Percentiles rank a stretch among this genome's conserved stretches.
phyloP scores from a whole-genome alignment of 2,113 vertebrate species.

The Plotosus lineatus region DNA sequence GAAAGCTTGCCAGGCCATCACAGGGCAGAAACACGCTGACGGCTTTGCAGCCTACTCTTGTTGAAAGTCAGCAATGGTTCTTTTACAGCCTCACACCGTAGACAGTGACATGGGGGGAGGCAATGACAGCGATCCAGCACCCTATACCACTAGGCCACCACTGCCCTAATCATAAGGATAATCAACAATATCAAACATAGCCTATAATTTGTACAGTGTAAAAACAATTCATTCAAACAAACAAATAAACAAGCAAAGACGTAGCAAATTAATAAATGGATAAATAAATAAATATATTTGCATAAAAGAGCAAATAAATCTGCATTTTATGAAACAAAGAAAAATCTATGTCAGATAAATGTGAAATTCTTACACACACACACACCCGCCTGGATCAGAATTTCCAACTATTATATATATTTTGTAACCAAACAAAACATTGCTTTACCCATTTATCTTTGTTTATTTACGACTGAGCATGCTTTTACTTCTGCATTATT shows the following conservation, averaged over 20 bases:
- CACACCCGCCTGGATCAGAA: neutral
- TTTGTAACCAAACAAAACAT: neutral
- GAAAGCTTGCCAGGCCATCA: no score
- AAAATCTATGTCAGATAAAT: neutral
- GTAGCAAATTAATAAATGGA: neutral
- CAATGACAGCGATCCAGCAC: no score
- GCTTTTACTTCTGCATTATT: neutral
- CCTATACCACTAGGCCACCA: no score
- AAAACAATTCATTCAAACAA: neutral
- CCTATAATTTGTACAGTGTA: neutral
- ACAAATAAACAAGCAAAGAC: neutral
- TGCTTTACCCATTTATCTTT: neutral
- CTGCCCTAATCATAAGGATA: no score
- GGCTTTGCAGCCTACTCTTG: no score
- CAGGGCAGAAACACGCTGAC: no score
- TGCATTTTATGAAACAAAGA: neutral
- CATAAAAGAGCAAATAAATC: neutral
- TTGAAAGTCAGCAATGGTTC: no score
- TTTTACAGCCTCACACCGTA: no score
- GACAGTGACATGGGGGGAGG: no score
- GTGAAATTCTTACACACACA: neutral
- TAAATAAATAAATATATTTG: neutral
- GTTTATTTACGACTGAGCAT: conserved; percentile 10
- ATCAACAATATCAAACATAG: neutral
- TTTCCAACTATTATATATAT: neutral